Evolutionary conservation across 1,140 invertebrate genomes (phyloP).

Genomic region (Conus ventricosus): DNA sequence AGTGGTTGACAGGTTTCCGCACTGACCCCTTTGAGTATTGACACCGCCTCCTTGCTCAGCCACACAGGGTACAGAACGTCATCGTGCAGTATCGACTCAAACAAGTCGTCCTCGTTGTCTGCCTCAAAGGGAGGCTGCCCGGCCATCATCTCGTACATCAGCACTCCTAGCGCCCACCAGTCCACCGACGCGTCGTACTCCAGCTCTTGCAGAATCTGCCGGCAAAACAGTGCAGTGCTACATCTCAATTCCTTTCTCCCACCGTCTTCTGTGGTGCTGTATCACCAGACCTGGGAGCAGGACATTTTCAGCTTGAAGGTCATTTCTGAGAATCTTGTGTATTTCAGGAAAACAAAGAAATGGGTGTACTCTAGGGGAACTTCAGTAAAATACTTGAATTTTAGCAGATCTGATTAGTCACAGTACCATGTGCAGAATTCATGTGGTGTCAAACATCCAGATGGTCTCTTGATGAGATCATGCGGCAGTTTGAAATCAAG

Average conservation of each 20-base stretch:
- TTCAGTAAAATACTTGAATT: too few species aligned
- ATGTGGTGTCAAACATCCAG: too few species aligned
- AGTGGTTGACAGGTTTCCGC: neutral
- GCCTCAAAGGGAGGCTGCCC: slow-evolving; percentile 99
- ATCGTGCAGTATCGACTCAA: slow-evolving; percentile 98
- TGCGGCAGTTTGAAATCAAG: too few species aligned
- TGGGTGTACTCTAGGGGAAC: too few species aligned
- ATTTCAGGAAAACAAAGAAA: too few species aligned
- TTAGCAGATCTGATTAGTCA: too few species aligned
- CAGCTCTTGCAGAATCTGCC: slow-evolving; percentile 91
- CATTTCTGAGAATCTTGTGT: too few species aligned
- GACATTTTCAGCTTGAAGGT: neutral
- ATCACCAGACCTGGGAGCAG: too few species aligned
- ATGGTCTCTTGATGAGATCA: too few species aligned
- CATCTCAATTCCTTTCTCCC: too few species aligned
- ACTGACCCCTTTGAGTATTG: slow-evolving; percentile 91
- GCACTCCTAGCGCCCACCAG: slow-evolving; percentile 91
- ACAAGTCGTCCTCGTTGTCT: slow-evolving; percentile 99
- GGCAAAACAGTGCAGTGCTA: neutral
- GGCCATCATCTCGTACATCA: slow-evolving; percentile 99
- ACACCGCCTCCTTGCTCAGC: slow-evolving; percentile 96
- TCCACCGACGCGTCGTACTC: slow-evolving; percentile 99
- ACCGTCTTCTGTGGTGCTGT: too few species aligned
- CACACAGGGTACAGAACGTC: slow-evolving; percentile 99
- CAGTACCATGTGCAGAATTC: too few species aligned